phyloP scores from a whole-genome alignment of 2,797 vertebrate species.

The Thripadectes ignobilis region DNA sequence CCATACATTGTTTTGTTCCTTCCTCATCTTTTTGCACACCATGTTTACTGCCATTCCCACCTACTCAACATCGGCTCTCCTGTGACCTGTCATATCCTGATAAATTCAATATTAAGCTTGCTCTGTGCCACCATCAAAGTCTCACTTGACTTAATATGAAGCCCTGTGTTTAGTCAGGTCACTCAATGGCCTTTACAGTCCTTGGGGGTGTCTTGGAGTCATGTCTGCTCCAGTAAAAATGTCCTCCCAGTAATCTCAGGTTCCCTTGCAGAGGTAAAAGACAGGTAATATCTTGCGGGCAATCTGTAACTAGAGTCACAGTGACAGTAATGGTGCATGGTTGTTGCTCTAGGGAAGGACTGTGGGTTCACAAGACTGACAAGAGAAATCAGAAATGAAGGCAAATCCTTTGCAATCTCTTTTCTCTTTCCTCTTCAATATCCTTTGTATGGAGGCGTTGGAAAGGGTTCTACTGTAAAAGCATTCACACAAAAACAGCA shows the following conservation, averaged over 20 bases:
- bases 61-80: neutral
- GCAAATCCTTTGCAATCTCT: neutral
- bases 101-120: neutral
- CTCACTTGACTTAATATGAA: neutral
- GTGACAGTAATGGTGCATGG: neutral
- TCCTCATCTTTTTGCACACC: neutral
- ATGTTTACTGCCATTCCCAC: neutral
- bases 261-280: neutral
- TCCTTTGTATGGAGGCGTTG: neutral
- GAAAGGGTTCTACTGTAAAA: neutral
- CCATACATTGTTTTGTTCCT: neutral
- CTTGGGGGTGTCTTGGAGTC: neutral
- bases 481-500: neutral
- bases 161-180: neutral
- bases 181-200: neutral
- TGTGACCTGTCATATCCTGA: neutral
- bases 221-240: neutral
- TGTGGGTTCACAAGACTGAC: neutral
- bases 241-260: neutral
- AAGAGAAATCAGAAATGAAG: slow-evolving; percentile 3
- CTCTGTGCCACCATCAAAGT: neutral
- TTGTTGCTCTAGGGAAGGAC: neutral
- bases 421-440: neutral
- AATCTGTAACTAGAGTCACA: neutral
- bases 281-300: neutral